Evolutionary conservation across 2,113 vertebrate species (phyloP), one percentile per base, ranked within the genome.

Genomic region (Bettongia penicillata): DNA sequence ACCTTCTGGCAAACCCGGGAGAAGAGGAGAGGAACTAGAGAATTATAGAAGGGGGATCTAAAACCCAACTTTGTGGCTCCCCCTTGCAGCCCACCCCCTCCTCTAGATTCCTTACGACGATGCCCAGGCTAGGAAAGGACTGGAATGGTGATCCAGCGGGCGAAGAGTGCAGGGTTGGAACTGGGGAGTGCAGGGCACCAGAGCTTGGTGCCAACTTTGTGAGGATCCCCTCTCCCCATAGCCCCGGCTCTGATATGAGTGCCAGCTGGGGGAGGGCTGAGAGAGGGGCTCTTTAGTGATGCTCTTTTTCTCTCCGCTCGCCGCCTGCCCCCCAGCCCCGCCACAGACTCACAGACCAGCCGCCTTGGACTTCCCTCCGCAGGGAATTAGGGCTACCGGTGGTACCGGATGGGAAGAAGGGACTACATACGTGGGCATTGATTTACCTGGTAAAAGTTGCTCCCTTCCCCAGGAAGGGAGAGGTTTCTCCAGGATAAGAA

Each of bases 171-270:
- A 43, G 43, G 31, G 4, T 16, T 77, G 31, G 61, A 16, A 19
- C 61, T 68, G 61, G 5, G 14, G 61, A n/a, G n/a, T 23, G 8
- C 68, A 84, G 68, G n/a, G n/a, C 68, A 8, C 6, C n/a, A 2
- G 37, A 84, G 68, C n/a, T 43, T 91, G 90, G 91, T 93, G 37
- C 93, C 93, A 98, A 98, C 98, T 98, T 98, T 96, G 92, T 28
- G 8, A 11, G 89, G n/a, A 89, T 16, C 90, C 90, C 57, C 53
- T 14, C 92, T 93, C 61, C 49, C 26, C n/a, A 77, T 5, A 23
- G 26, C 31, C 57, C 50, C n/a, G 50, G n/a, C 50, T 51, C 1
- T 1, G 92, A 47, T 93, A 37, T 14, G 94, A 89, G 28, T 93
- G 51, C 94, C 89, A 3, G 43, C 24, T 84, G 68, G 68, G 68